Base-by-base conservation (phyloP, 1,140 invertebrate genomes). In the Glossosoma conforme region DNA sequence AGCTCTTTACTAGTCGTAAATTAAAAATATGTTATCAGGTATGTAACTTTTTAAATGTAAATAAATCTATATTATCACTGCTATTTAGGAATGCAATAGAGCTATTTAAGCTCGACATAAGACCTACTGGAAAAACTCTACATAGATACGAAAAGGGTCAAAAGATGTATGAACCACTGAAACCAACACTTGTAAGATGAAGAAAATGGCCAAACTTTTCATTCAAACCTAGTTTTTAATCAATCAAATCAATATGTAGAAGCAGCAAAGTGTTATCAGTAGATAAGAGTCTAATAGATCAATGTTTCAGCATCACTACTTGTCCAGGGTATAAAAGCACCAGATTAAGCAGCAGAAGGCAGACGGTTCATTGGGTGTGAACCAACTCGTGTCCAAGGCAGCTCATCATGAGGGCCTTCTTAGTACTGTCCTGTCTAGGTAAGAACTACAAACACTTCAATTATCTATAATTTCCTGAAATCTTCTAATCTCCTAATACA, bases 331-430 rank as follows among this genome's bases (percentile, higher is more conserved):
- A 42, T 50, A 41, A 35, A 42, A 50, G 30, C 17, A 18, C 3
- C 17, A 8, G 3, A n/a, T 9, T 4, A 10, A 17, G 15, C 3
- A 13, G 24, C 18, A 18, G 13, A 43, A 25, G 28, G 13, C 28
- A 38, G 36, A 17, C 36, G 17, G 19, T n/a, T 17, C 36, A 17
- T 19, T 13, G 15, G n/a, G n/a, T 17, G 36, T 38, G 15, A 19
- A 17, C 36, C 10, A 18, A 8, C 5, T 15, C 47, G 13, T 42
- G 25, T 50, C 47, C 35, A 6, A 42, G 48, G 38, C 44, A 50
- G 25, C 44, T 40, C 49, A 58, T 6, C 45, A 58, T 58, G 56
- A 58, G 46, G 56, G 37, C 35, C 28, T 38, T 40, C 46, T 58
- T 58, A 11, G 11, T 58, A 10, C 32, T 52, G 22, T 17, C 41